A percentile compares a stretch with the other conserved stretches of the same genome.
phyloP scores from a whole-genome alignment of 1,140 invertebrate genomes.

The Mylabris phalerata region DNA sequence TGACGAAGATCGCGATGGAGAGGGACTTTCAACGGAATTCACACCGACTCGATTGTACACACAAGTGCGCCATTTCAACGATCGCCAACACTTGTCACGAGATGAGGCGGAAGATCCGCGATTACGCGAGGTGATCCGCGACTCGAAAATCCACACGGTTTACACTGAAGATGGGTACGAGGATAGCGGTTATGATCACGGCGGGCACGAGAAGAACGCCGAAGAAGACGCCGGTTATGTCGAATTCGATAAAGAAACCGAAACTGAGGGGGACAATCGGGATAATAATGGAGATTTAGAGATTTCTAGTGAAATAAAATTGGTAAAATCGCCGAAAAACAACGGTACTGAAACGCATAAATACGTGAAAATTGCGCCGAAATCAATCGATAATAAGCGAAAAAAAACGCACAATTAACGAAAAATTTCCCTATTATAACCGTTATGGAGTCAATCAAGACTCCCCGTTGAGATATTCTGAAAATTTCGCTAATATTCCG shows the following conservation, averaged over 20 bases:
- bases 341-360: constrained; percentile 25
- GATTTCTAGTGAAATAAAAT: constrained; percentile 31
- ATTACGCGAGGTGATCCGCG: constrained; percentile 58
- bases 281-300: constrained; percentile 14
- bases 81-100: constrained; percentile 52
- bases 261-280: constrained; percentile 8
- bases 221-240: constrained; percentile 44
- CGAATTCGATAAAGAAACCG: constrained; percentile 21
- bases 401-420: constrained; percentile 4
- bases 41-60: constrained; percentile 59
- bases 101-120: constrained; percentile 49
- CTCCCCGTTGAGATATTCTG: constrained; percentile 53
- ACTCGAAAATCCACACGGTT: constrained; percentile 63
- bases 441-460: constrained; percentile 37
- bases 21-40: constrained; percentile 47
- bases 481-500: constrained; percentile 50
- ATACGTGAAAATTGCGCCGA: constrained; percentile 31
- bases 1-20: constrained; percentile 17
- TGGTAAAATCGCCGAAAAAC: constrained; percentile 22
- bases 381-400: constrained; percentile 2
- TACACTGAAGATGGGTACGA: constrained; percentile 75
- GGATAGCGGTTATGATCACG: constrained; percentile 70
- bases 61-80: constrained; percentile 58
- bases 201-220: constrained; percentile 60
- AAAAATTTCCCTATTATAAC: constrained; percentile 36